Base-by-base conservation (phyloP, 2,888 invertebrate genomes). In the Acronicta aceris region DNA sequence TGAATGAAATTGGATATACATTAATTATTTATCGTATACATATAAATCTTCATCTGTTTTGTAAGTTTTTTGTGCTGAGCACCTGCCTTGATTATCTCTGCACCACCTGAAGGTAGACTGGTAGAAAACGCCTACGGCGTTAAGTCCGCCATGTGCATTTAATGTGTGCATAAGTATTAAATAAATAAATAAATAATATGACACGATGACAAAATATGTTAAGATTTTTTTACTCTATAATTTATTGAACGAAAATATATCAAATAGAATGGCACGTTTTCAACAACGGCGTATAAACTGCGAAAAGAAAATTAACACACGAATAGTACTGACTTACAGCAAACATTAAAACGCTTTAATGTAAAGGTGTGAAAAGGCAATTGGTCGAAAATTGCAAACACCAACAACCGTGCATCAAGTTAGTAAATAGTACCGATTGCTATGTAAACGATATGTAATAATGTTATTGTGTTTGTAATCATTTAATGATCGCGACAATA, bases 301-400 rank as follows among this genome's bases (percentile, higher is more conserved):
- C 40, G 30, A 65, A 51, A 52, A 58, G 55, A 60, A 58, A 25
- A 66, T 66, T 62, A 55, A 58, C 72, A 75, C 66, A 74, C 57
- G 65, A 70, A 69, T 36, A 68, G 21, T 30, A 49, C 53, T 25
- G 52, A 43, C 40, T 60, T 65, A 59, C 49, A 67, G 63, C 74
- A 82, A 81, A 81, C 73, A 80, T 80, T 57, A 76, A 77, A 77
- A 73, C 58, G 73, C 76, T 76, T 79, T 75, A 79, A 81, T 80
- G 59, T 41, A 48, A 66, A 89, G 82, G 89, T 87, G 90, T 85
- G 81, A 90, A 89, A 87, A 86, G 82, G 80, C 76, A 83, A 90
- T 89, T 88, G 82, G 81, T 66, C 70, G 87, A 87, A 82, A 91
- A 91, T 90, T 88, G 79, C 79, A 86, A 89, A 85, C 67, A 82